Base-by-base conservation (phyloP, 2,888 invertebrate genomes). In the Cyrtodaria siliqua region DNA sequence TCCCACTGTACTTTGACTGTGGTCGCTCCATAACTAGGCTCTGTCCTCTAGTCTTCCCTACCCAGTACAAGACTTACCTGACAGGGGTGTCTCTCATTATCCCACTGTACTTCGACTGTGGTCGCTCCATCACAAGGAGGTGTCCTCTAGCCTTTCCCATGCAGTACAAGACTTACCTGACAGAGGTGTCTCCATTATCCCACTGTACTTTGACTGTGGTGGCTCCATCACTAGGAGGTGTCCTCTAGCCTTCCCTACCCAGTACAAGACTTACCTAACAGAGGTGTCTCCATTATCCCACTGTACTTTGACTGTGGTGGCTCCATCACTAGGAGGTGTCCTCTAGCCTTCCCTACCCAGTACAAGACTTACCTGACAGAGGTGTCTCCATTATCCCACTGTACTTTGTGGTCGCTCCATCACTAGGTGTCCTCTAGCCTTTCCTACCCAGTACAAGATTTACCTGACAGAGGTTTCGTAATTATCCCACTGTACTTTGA, bases 401-500 rank as follows among this genome's bases (percentile, higher is more conserved):
- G 95, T 4, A 95, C 94, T 90, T 95, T 3, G 94, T 94, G 0
- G 94, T 93, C 12, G 94, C 92, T 1, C 95, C 95, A 79, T 94
- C 94, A 87, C 95, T 94, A n/a, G n/a, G n/a, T n/a, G n/a, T n/a
- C n/a, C n/a, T n/a, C n/a, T n/a, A n/a, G n/a, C n/a, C n/a, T n/a
- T n/a, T n/a, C n/a, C n/a, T n/a, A n/a, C n/a, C n/a, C n/a, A n/a
- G n/a, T n/a, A n/a, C n/a, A n/a, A 38, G 6, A 49, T 71, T 76
- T 80, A 93, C 93, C 93, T 93, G 40, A 93, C 86, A 29, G 90
- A 90, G 14, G 91, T 89, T 42, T 94, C 94, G 3, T 93, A 93
- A 84, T 95, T 94, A 87, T 95, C 94, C 95, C 95, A 95, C 86
- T 95, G 95, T 4, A 95, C 94, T 90, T 95, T 95, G 9, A 95